Base-by-base conservation (phyloP, 2,888 invertebrate genomes). In the Auanema sp. region DNA sequence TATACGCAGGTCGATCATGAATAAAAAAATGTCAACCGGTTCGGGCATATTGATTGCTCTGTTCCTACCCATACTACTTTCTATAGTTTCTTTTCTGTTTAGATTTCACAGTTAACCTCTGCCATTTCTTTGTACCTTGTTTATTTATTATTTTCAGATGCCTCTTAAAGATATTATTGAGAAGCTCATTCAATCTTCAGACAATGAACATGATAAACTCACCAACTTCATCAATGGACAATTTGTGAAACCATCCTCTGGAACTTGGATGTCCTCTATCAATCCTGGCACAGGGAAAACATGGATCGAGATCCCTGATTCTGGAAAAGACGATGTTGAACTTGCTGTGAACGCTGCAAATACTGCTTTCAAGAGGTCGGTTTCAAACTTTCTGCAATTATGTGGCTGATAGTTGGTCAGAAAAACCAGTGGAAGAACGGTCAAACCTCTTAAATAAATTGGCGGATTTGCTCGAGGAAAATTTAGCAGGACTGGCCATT, bases 391-490 rank as follows among this genome's bases (percentile, higher is more conserved):
- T 4, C 21, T 23, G n/a, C 18, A 21, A 10, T 25, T 51, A 42
- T 44, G 12, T 1, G 12, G 1, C 41, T 64, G 78, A 12, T 75
- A 88, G 87, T 58, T 88, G 88, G 88, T 85, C 86, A 0, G 54
- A 65, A 2, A 84, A 84, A 14, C 79, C 86, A 12, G 79, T 81
- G 1, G 76, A 83, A 23, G 77, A 85, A 43, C 81, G 88, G 14
- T 84, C 86, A 0, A 72, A 77, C 33, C 67, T 87, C 18, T 72
- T 88, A 60, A 68, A 83, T 62, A 84, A 84, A 69, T 83, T 87
- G 25, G 88, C 88, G 2, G 87, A 87, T 62, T 64, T 87, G 4
- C 73, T 88, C 43, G 87, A 88, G 71, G 72, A 77, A 2, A 78
- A 84, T n/a, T 66, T 85, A 44, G 85, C 86, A 18, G 85, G 85